Base-by-base conservation (phyloP, 2,888 invertebrate genomes). In the Oasisia sp. region DNA sequence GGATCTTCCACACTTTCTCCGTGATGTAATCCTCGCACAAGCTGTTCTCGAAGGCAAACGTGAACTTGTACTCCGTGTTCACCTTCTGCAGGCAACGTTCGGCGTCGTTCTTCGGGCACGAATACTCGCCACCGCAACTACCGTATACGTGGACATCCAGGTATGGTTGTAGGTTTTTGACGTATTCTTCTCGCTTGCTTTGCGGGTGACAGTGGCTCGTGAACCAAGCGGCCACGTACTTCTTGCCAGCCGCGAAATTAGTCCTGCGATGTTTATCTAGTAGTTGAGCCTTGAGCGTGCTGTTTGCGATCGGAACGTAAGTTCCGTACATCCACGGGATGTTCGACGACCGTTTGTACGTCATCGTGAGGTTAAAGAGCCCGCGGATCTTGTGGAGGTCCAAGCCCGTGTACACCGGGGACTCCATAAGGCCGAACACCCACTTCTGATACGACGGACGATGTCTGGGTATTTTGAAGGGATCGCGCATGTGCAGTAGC, bases 191-290 rank as follows among this genome's bases (percentile, higher is more conserved):
- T 74, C 94, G 92, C 45, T 32, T 91, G 44, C 94, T 93, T 5
- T 92, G 90, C 12, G 94, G 93, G 32, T 90, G 14, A 89, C 94
- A 94, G 89, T 94, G 93, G 89, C 93, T 93, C 44, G 94, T 94
- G 74, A 94, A 92, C 94, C 94, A 94, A 1, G 94, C 94, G 5
- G 92, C 92, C 32, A 93, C 32, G 58, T 92, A 92, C 7, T 92
- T 93, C 56, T 94, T 94, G n/a, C 91, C 91, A 14, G 58, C 32
- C 19, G 91, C 56, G n/a, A 27, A 19, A 32, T 27, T 91, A 19
- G 44, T 50, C 56, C 45, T 27, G 32, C n/a, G 58, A 27, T n/a
- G 58, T 91, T 32, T 50, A 5, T 14, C 58, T 5, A 50, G 50
- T 50, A 50, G 50, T 9, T 12, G 7, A 91, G 44, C 27, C 91